Conservation (phyloP, 2,113 vertebrate genomes). For the Chionomys nivalis region DNA sequence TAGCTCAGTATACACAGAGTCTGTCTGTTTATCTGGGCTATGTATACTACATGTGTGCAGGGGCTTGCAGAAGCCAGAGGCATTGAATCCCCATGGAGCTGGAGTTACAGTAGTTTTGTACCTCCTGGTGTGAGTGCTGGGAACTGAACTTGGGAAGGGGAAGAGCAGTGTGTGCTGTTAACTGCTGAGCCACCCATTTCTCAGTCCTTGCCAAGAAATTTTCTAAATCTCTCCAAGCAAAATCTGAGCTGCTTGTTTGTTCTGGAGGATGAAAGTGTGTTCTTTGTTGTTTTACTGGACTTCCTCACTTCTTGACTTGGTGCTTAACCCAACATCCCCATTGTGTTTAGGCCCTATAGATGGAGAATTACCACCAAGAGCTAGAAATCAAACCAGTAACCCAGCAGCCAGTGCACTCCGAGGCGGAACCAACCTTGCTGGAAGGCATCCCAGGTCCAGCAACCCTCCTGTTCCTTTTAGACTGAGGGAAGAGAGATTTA, state of each 20-base stretch:
- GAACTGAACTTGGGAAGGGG: not conserved
- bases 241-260: conserved; percentile 49
- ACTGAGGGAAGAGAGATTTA: conserved; percentile 75
- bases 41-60: not conserved
- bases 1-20: not conserved
- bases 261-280: conserved; percentile 6
- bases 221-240: conserved; percentile 13
- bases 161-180: not conserved
- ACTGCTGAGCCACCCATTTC: not conserved
- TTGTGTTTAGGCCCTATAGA: conserved; percentile 50
- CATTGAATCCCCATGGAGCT: not conserved
- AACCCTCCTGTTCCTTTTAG: conserved; percentile 4
- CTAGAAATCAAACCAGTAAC: conserved; percentile 72
- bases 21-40: not conserved
- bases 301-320: conserved; percentile 48
- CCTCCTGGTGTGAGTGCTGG: not conserved
- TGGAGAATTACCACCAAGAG: conserved; percentile 62
- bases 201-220: conserved; percentile 1
- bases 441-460: conserved; percentile 47
- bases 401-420: conserved; percentile 33
- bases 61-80: not conserved
- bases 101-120: not conserved
- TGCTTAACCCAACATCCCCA: conserved; percentile 37
- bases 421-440: conserved; percentile 46
- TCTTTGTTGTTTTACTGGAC: not conserved